These are phyloP conservation scores for Pachypanchax playfairii DNA, from an alignment of 2,113 vertebrate genomes.

Conservation along the genomic window DNA sequence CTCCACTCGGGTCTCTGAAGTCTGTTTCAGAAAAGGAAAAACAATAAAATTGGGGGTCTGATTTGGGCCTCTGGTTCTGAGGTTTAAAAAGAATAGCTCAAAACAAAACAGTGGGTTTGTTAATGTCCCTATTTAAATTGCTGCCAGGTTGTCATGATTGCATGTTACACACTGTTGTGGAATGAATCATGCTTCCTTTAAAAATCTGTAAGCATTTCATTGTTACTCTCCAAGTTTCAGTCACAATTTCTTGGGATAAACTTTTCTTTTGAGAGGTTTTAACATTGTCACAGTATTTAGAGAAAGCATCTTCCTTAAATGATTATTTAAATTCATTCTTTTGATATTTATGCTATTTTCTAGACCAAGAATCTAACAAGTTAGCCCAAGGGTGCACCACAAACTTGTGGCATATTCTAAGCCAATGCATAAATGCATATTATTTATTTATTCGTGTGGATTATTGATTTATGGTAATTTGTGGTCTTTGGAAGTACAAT, in stretches of 20 bases:
- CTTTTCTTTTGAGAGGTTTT: constrained; percentile 35
- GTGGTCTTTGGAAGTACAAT: constrained; percentile 30
- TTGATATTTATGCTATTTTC: constrained; percentile 54
- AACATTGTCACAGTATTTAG: constrained; percentile 35
- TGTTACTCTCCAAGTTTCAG: constrained; percentile 43
- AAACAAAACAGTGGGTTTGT: constrained; percentile 39
- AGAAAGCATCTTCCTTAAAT: constrained; percentile 20
- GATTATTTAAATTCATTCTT: constrained; percentile 63
- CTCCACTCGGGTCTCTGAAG: constrained; percentile 38
- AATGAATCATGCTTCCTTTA: constrained; percentile 35
- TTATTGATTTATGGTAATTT: constrained; percentile 59
- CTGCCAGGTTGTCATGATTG: constrained; percentile 37
- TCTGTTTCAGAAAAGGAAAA: constrained; percentile 36
- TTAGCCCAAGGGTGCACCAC: constrained; percentile 31
- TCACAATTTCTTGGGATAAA: constrained; percentile 14
- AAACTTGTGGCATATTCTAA: constrained; percentile 33
- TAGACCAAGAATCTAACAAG: constrained; percentile 46
- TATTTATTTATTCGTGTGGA: constrained; percentile 52
- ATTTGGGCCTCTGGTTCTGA: constrained; percentile 56
- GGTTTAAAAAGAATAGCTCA: constrained; percentile 32
- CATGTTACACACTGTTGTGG: constrained; percentile 35
- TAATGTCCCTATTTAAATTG: constrained; percentile 29
- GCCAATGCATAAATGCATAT: constrained; percentile 65
- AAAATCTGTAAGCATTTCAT: constrained; percentile 39
- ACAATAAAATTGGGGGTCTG: constrained; percentile 19